Base-by-base conservation (phyloP, 2,797 vertebrate species). In the Garrulus glandarius region DNA sequence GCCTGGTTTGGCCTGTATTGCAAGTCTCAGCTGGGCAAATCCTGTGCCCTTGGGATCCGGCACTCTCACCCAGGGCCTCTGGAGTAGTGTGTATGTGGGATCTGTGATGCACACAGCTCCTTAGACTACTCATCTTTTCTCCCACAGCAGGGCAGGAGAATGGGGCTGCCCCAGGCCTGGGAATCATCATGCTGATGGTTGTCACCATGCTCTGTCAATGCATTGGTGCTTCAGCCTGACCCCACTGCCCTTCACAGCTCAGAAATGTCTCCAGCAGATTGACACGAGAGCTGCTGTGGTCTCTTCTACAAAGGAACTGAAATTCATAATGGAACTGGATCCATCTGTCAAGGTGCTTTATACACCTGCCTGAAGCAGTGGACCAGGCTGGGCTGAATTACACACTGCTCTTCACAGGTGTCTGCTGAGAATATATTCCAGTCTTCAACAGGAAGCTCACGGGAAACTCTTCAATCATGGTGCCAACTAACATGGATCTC, bases 61-160 rank as follows among this genome's bases (percentile, higher is more conserved):
- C 49, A 37, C 30, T 46, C 29, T 64, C n/a, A 6, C 46, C 1
- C 1, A 90, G 76, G 36, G 34, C 12, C 15, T 80, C 49, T 70
- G 65, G 55, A 61, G 18, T 23, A 29, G 26, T 72, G 39, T 1
- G 4, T 87, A 6, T 29, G 37, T 46, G 43, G 22, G 36, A 72
- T 57, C 47, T 34, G 27, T 11, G 41, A 34, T 2, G 9, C 39
- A 56, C 19, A 6, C 23, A 5, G 24, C 55, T 89, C 79, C 59
- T 76, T 1, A 1, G 15, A 17, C 55, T 83, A 29, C 44, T 65
- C 0, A 0, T 20, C 43, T 88, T 43, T 79, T 57, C 44, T 65
- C 55, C 75, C 49, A 67, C 36, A 23, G 13, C 20, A 71, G 22
- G 23, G 32, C 32, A 52, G 61, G 70, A 77, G 44, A 70, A 47